Percentiles rank a stretch among this genome's conserved stretches.
These are phyloP conservation scores for Penelope pileata DNA, from an alignment of 2,113 vertebrate species.

Conservation along the genomic window DNA sequence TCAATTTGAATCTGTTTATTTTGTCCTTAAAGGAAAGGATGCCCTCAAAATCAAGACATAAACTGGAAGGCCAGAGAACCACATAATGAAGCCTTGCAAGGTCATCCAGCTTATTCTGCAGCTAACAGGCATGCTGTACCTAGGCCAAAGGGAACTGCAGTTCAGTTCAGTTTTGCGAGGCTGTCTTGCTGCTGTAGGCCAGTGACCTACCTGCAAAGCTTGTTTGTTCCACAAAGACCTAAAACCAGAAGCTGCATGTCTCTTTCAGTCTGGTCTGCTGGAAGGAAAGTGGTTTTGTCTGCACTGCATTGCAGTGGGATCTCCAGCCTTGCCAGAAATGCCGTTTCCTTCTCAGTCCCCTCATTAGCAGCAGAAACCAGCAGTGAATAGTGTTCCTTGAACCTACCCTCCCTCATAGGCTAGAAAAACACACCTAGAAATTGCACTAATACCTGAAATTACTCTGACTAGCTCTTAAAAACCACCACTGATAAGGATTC, in stretches of 20 bases:
- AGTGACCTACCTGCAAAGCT: neutral
- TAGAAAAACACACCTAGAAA: neutral
- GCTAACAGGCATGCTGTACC: constrained; percentile 12
- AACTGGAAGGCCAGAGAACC: neutral
- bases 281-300: neutral
- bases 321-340: neutral
- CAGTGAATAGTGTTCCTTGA: neutral
- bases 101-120: neutral
- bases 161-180: neutral
- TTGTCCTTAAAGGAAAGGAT: neutral
- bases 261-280: neutral
- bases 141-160: neutral
- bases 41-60: neutral
- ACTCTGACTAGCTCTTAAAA: constrained; percentile 1
- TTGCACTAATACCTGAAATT: neutral
- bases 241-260: neutral
- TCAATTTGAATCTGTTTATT: neutral
- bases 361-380: neutral
- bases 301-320: accelerated
- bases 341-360: neutral
- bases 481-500: neutral
- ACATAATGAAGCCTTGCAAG: neutral
- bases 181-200: neutral
- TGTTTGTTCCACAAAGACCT: neutral
- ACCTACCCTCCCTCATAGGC: accelerated